A percentile compares a stretch with the other conserved stretches of the same genome.
Evolutionary conservation across 2,113 vertebrate genomes (phyloP).

Genomic region (Nothobranchius kuhntae): DNA sequence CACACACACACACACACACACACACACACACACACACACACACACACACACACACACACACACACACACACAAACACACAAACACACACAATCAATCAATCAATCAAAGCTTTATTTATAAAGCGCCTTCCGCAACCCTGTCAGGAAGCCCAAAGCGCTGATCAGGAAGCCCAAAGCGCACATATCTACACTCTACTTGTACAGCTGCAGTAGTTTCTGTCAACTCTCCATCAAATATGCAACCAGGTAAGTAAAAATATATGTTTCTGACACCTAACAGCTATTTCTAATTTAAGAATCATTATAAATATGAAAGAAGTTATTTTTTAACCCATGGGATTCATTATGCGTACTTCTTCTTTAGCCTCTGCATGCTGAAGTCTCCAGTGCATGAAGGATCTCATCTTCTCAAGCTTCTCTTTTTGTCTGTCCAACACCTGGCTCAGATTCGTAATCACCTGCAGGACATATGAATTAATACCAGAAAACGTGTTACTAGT

Average conservation of each 20-base stretch:
- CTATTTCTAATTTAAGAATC: background rate
- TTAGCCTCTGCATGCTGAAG: conserved; percentile 81
- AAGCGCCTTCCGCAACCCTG: no score
- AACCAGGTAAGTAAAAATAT: no score
- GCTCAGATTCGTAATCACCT: conserved; percentile 90
- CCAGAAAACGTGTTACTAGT: no score
- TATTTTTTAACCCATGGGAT: background rate
- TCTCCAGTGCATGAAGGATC: conserved; percentile 87
- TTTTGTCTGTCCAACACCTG: conserved; percentile 87
- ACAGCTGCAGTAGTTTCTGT: conserved; percentile 5
- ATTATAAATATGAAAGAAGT: background rate
- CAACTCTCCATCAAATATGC: no score
- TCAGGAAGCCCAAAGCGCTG: no score
- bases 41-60: no score
- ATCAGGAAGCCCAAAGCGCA: no score
- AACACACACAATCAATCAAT: no score
- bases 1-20: no score
- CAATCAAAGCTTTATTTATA: no score
- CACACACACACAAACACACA: no score
- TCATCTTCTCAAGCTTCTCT: conserved; percentile 88
- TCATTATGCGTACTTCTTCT: conserved; percentile 81
- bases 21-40: no score
- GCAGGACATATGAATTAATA: conserved; percentile 22
- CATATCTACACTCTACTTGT: conserved; percentile 24
- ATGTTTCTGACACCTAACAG: background rate